Conservation (phyloP, 2,797 vertebrate species). For the Percopsis omiscomaycus region DNA sequence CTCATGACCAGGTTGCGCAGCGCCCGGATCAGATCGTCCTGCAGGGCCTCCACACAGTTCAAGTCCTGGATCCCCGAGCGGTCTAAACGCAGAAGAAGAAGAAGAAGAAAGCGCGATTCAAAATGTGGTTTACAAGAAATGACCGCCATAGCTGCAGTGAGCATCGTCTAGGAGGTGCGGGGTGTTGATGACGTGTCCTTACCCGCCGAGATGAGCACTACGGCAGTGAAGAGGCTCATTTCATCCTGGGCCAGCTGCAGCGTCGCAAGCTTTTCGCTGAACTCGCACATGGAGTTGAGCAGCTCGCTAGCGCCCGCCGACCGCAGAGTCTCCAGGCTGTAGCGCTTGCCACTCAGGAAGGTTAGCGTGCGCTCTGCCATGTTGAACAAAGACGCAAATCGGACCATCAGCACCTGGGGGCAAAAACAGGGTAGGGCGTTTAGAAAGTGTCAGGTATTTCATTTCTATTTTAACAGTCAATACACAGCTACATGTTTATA, state of each 20-base stretch:
- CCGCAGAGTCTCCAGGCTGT: constrained; percentile 87
- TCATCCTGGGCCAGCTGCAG: constrained; percentile 90
- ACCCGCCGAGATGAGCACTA: constrained; percentile 98
- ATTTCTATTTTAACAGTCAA: constrained; percentile 25
- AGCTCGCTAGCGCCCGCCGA: constrained; percentile 93
- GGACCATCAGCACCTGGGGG: constrained; percentile 94
- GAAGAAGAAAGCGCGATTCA: not conserved
- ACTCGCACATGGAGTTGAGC: constrained; percentile 96
- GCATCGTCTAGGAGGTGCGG: not conserved
- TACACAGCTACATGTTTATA: constrained; percentile 13
- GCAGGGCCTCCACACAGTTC: constrained; percentile 90
- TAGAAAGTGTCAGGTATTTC: constrained; percentile 12
- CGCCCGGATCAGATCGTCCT: constrained; percentile 94
- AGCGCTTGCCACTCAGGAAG: constrained; percentile 93
- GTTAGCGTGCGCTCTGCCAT: constrained; percentile 90
- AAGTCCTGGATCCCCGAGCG: constrained; percentile 93
- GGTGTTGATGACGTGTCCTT: constrained; percentile 47
- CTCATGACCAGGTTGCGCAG: constrained; percentile 92
- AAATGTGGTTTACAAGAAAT: not conserved
- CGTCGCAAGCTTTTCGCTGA: constrained; percentile 92
- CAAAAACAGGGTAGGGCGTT: not conserved
- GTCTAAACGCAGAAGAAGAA: constrained; percentile 72
- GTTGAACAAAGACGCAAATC: constrained; percentile 94
- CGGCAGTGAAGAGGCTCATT: constrained; percentile 96
- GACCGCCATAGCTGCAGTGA: not conserved